Base-by-base conservation (phyloP, 2,113 vertebrate genomes). In the Suncus etruscus region DNA sequence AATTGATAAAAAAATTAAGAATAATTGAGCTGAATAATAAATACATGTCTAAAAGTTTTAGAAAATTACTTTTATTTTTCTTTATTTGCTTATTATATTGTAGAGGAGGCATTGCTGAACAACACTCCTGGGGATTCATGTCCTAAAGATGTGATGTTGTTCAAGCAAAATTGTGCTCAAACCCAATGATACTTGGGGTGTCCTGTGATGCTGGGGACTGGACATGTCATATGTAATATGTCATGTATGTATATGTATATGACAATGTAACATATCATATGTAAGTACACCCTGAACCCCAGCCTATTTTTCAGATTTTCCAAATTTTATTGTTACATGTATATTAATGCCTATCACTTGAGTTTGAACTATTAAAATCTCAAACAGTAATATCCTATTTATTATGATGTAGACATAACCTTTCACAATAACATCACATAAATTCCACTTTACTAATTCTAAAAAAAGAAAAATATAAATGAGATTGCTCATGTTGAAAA, bases 381-480 rank as follows among this genome's bases (percentile, higher is more conserved):
- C 54, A 54, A 15, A 15, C 4, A 74, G 87, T 39, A 83, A 32
- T 14, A 51, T 94, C 69, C 75, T 65, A 54, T 5, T 83, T 83
- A 54, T 8, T 29, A 8, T 11, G 8, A 32, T 87, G 20, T 54
- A 22, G 70, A 83, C 22, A 79, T 8, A 2, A 31, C 61, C 1
- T 63, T 86, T 87, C 63, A 73, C 68, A 83, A 83, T 24, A 72
- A 32, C 2, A 84, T 73, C 4, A 63, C 15, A 83, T 74, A 50
- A 1, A 76, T 90, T 91, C 77, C 74, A 12, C 48, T 85, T 93
- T 77, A 87, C 72, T 74, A 77, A 78, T 73, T 63, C 39, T 39
- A 3, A 39, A 39, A 39, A 39, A 63, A 2, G n/a, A 54, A 68
- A 74, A 63, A 73, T 15, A 70, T 84, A 84, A 95, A 74, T n/a